Conservation (phyloP, 2,797 vertebrate genomes). For the Leucoraja ocellata region DNA sequence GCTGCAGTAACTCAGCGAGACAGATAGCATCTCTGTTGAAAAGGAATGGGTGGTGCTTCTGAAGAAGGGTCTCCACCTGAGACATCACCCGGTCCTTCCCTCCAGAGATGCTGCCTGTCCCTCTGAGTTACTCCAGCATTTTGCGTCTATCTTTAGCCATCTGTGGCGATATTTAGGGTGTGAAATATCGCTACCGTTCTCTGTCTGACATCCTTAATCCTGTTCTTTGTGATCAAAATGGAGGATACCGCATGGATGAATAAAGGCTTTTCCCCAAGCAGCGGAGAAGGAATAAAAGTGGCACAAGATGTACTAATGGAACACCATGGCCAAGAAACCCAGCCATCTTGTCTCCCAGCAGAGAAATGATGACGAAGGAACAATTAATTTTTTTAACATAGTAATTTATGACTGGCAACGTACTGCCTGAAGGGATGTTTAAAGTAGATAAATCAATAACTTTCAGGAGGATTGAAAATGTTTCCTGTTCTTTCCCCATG, state of each 20-base stretch:
- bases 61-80: too few relatives aligned
- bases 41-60: too few relatives aligned
- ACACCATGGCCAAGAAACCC: neutral
- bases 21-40: too few relatives aligned
- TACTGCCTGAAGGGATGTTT: neutral
- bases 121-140: neutral
- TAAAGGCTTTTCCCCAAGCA: neutral
- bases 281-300: neutral
- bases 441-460: neutral
- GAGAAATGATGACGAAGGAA: neutral
- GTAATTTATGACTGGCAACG: too few relatives aligned
- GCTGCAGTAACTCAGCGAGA: too few relatives aligned
- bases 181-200: neutral
- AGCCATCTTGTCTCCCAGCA: neutral
- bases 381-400: neutral
- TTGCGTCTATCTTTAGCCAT: neutral
- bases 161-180: neutral
- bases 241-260: neutral
- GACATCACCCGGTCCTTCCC: too few relatives aligned
- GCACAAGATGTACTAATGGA: too few relatives aligned
- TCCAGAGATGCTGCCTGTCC: too few relatives aligned
- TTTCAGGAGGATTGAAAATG: neutral
- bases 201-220: neutral
- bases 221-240: neutral
- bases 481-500: too few relatives aligned